phyloP scores from a whole-genome alignment of 2,113 vertebrate genomes.

The Micromys minutus region DNA sequence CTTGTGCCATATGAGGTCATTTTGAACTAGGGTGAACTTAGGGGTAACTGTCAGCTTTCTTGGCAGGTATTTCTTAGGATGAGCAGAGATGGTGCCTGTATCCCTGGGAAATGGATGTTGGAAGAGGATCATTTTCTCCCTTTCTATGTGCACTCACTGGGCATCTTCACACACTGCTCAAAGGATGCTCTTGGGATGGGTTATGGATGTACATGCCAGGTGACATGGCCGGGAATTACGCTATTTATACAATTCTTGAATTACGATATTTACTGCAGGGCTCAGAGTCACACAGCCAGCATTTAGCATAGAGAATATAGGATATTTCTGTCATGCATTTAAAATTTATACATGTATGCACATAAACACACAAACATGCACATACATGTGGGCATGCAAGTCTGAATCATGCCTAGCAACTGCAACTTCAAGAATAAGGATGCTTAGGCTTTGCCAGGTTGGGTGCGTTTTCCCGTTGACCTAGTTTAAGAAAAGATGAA shows the following conservation, averaged over 20 bases:
- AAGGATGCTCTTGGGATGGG: fast-evolving
- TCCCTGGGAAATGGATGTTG: not conserved
- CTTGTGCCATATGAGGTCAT: not conserved
- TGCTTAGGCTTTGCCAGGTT: not conserved
- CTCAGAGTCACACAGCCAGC: not conserved
- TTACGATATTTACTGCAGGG: not conserved
- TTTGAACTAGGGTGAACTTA: not conserved
- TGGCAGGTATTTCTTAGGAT: not conserved
- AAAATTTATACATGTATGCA: too few relatives aligned
- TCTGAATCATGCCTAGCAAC: not conserved
- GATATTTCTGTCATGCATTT: not conserved
- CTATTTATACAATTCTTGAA: not conserved
- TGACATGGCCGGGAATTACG: too few relatives aligned
- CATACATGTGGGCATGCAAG: not conserved
- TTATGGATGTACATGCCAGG: not conserved
- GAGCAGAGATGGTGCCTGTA: fast-evolving
- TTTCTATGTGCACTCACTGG: fast-evolving
- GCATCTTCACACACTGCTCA: not conserved
- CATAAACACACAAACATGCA: fast-evolving
- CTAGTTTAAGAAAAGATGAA: slow-evolving; percentile 78
- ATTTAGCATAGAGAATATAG: not conserved
- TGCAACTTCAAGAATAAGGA: not conserved
- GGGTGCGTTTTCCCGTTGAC: slow-evolving; percentile 68
- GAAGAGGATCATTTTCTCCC: not conserved
- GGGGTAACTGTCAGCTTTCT: not conserved